Conservation (phyloP, 92 coral and sea anemone genomes). For the Porites divaricata region DNA sequence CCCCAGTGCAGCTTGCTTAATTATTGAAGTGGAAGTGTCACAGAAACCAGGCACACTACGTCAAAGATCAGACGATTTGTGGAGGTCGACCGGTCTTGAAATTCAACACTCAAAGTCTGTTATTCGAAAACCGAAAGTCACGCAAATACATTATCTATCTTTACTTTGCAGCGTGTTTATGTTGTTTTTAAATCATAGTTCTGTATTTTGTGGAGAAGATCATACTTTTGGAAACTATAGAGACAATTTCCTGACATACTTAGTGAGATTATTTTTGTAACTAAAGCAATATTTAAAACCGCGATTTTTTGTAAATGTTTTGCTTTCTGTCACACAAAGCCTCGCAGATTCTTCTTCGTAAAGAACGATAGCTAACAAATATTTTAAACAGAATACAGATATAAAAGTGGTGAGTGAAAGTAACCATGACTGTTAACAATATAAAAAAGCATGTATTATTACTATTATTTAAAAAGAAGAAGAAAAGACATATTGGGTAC, state of each 20-base stretch:
- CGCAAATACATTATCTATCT: not conserved
- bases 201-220: not conserved
- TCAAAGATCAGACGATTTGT: not conserved
- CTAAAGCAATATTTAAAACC: not conserved
- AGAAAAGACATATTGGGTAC: no score
- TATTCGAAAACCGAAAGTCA: conserved; percentile 5
- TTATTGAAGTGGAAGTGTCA: not conserved
- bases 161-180: no score
- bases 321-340: not conserved
- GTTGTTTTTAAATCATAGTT: no score
- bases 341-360: not conserved
- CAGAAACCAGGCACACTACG: conserved; percentile 16
- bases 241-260: not conserved
- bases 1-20: not conserved
- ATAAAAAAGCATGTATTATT: no score
- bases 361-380: no score
- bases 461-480: no score
- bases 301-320: not conserved
- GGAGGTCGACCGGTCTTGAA: not conserved
- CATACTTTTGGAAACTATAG: not conserved
- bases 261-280: not conserved
- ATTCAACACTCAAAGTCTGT: conserved; percentile 1
- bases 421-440: no score
- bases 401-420: no score
- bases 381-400: no score